A percentile compares a stretch with the other conserved stretches of the same genome.
These are phyloP conservation scores for Alethe castanea DNA, from an alignment of 2,113 vertebrate species.

Conservation along the genomic window DNA sequence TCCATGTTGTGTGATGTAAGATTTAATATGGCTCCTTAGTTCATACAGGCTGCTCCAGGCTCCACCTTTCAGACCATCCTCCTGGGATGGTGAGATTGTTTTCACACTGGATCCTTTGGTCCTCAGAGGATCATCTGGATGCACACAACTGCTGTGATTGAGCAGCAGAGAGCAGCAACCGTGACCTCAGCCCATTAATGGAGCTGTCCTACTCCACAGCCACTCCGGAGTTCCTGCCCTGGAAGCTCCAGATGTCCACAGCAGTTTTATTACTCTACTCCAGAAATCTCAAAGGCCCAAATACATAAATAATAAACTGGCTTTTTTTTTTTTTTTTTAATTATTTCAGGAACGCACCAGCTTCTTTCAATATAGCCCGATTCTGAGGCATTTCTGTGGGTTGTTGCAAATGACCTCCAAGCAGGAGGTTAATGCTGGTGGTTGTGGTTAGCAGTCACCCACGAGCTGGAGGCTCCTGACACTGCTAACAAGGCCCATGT, in stretches of 20 bases:
- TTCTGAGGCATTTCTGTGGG: slow-evolving; percentile 38
- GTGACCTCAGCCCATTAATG: background rate
- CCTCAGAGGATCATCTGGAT: background rate
- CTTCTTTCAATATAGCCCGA: slow-evolving; percentile 19
- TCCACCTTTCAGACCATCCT: background rate
- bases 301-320: background rate
- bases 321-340: background rate
- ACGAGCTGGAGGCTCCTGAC: slow-evolving; percentile 57
- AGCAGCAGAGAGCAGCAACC: background rate
- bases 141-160: background rate
- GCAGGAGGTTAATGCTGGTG: slow-evolving; percentile 52
- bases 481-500: slow-evolving; percentile 53
- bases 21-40: background rate
- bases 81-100: background rate
- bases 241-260: slow-evolving; percentile 21
- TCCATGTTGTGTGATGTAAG: background rate
- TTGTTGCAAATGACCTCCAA: slow-evolving; percentile 56
- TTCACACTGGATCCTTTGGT: background rate
- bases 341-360: background rate
- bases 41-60: background rate
- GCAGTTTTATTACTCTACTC: background rate
- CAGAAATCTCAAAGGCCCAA: slow-evolving; percentile 1
- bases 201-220: background rate
- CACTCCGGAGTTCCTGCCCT: background rate
- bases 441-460: slow-evolving; percentile 56